Percentiles rank a stretch among this genome's conserved stretches.
phyloP scores from a whole-genome alignment of 35 echinoderm and acorn worm genomes.

The Apostichopus japonicus region DNA sequence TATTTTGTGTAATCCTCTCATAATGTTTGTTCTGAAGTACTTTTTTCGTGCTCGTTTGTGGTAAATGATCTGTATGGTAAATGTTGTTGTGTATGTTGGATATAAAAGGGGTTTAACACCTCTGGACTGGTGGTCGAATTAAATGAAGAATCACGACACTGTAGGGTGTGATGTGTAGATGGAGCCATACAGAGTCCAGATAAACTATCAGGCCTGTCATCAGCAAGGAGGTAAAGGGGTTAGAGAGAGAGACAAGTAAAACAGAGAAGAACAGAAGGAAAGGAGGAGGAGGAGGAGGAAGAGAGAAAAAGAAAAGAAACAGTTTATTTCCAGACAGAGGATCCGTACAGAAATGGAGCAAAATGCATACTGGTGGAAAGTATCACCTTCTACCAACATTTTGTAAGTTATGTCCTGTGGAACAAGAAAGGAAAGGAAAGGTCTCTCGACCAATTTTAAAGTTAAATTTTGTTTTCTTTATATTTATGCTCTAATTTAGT shows the following conservation, averaged over 20 bases:
- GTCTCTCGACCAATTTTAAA: neutral
- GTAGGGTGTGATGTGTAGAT: neutral
- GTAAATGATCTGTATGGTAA: conserved; percentile 28
- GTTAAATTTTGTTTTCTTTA: neutral
- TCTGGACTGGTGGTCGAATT: neutral
- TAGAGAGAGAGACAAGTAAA: neutral
- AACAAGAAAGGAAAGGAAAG: too few relatives aligned
- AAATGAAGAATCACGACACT: neutral
- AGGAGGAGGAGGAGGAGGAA: neutral
- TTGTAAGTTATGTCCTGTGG: conserved; percentile 9
- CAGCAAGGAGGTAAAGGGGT: neutral
- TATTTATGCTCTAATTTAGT: neutral
- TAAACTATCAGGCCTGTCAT: neutral
- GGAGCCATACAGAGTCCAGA: neutral
- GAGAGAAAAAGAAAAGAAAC: neutral
- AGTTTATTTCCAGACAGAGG: neutral
- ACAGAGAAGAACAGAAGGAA: neutral
- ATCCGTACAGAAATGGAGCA: neutral
- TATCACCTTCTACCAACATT: neutral
- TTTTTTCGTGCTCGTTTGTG: neutral
- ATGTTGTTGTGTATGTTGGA: neutral
- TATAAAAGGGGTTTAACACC: neutral
- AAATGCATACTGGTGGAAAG: conserved; percentile 9
- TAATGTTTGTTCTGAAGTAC: conserved; percentile 3
- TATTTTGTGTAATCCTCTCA: conserved; percentile 13